Percentiles rank a stretch among this genome's conserved stretches.
Conservation (phyloP, 2,797 vertebrate species). For the Molossus alvarezi region DNA sequence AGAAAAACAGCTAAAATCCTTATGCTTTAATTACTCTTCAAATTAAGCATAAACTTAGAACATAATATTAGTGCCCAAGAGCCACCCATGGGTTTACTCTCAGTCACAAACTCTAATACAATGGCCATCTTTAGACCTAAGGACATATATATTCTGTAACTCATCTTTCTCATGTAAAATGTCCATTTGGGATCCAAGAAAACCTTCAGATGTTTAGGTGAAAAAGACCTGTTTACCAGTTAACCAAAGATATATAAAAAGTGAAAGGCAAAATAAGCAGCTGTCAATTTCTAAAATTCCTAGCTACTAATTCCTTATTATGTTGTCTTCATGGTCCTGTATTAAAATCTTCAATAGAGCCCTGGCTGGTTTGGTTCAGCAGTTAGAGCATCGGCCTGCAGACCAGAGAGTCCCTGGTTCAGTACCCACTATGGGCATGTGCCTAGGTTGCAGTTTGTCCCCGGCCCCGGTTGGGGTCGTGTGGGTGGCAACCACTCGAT, state of each 20-base stretch:
- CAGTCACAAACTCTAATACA: neutral
- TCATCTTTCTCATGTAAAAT: constrained; percentile 22
- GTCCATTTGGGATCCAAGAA: neutral
- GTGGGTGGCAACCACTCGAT: too few species aligned
- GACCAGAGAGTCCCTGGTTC: too few species aligned
- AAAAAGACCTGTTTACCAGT: neutral
- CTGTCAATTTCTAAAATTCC: neutral
- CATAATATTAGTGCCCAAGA: neutral
- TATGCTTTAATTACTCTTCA: neutral
- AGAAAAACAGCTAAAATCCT: constrained; percentile 11
- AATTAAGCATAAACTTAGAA: constrained; percentile 13
- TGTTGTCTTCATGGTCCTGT: neutral
- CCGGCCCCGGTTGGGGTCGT: too few species aligned
- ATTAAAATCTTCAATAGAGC: constrained; percentile 16
- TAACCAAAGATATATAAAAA: neutral
- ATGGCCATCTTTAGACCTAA: neutral
- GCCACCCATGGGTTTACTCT: neutral
- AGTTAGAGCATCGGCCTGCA: too few species aligned
- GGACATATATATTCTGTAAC: neutral
- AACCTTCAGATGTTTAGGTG: neutral
- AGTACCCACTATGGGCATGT: too few species aligned
- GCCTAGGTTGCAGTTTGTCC: too few species aligned
- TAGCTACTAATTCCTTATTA: neutral
- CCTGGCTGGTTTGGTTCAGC: too few species aligned
- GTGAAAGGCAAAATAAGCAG: constrained; percentile 10